phyloP scores from a whole-genome alignment of 2,888 invertebrate genomes.

The Operophtera brumata region DNA sequence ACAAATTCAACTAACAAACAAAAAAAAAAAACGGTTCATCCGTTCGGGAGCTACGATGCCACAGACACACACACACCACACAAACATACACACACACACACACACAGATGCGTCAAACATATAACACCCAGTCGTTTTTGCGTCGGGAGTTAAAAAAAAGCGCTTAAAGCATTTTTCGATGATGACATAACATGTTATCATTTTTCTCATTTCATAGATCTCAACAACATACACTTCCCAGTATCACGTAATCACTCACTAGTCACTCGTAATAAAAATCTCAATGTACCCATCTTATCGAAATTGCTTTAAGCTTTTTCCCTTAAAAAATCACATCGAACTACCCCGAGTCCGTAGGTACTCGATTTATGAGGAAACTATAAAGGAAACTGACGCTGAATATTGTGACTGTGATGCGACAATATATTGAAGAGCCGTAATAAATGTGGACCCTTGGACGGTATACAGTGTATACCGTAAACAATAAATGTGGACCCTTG shows the following conservation, averaged over 20 bases:
- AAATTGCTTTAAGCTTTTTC: conserved; percentile 21
- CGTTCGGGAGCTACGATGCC: too few relatives aligned
- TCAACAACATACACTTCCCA: conserved; percentile 12
- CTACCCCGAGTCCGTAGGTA: conserved; percentile 12
- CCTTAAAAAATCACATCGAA: conserved; percentile 18
- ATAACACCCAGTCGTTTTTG: too few relatives aligned
- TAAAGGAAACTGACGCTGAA: conserved; percentile 1
- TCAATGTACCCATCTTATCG: conserved; percentile 14
- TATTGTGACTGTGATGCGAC: conserved; percentile 10
- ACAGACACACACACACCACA: too few relatives aligned
- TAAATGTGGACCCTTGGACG: conserved; percentile 10
- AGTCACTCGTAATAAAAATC: conserved; percentile 21
- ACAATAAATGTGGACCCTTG: too few relatives aligned
- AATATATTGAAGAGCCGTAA: conserved; percentile 11
- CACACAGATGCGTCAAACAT: too few relatives aligned
- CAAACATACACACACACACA: too few relatives aligned
- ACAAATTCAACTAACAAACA: too few relatives aligned
- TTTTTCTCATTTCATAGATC: conserved; percentile 6
- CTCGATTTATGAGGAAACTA: conserved; percentile 19
- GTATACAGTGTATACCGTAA: too few relatives aligned
- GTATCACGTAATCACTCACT: too few relatives aligned
- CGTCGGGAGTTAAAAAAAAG: too few relatives aligned
- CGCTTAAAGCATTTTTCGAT: background rate
- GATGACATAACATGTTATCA: conserved; percentile 19
- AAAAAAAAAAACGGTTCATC: too few relatives aligned